Percentiles rank a stretch among this genome's conserved stretches.
These are phyloP conservation scores for Drosophila insularis DNA, from an alignment of 1,140 invertebrate species.

Conservation along the genomic window DNA sequence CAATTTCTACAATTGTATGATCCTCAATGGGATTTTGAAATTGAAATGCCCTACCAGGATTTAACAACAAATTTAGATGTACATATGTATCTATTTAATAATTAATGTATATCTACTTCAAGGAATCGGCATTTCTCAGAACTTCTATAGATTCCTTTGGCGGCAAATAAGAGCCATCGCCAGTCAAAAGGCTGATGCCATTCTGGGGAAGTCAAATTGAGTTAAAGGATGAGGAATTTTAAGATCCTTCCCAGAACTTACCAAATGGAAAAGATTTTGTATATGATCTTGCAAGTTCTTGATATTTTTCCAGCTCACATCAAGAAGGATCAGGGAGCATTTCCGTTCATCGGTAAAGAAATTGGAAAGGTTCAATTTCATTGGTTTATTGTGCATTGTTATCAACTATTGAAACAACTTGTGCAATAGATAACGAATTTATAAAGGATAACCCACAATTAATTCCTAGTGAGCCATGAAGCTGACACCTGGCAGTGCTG, in stretches of 20 bases:
- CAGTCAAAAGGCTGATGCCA: conserved; percentile 52
- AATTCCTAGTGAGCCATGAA: no score
- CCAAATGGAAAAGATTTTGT: conserved; percentile 52
- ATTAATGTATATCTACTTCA: conserved; percentile 37
- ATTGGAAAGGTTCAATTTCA: conserved; percentile 58
- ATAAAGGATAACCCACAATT: no score
- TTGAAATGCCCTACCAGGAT: conserved; percentile 29
- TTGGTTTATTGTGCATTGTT: conserved; percentile 49
- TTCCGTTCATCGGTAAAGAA: conserved; percentile 59
- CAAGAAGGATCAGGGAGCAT: conserved; percentile 45
- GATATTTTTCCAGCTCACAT: conserved; percentile 46
- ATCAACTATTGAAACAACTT: background rate
- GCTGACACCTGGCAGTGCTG: no score
- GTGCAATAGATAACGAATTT: background rate
- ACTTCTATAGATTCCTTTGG: conserved; percentile 60
- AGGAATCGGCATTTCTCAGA: conserved; percentile 20
- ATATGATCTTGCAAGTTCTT: conserved; percentile 65
- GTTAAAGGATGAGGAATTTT: background rate
- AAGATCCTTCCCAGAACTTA: background rate
- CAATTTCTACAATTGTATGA: background rate
- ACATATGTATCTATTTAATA: background rate
- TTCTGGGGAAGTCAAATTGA: conserved; percentile 18
- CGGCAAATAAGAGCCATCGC: conserved; percentile 60
- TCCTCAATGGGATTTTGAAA: background rate
- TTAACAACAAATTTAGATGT: background rate